These are phyloP conservation scores for Tinamus guttatus DNA, from an alignment of 2,113 vertebrate genomes.

Conservation along the genomic window DNA sequence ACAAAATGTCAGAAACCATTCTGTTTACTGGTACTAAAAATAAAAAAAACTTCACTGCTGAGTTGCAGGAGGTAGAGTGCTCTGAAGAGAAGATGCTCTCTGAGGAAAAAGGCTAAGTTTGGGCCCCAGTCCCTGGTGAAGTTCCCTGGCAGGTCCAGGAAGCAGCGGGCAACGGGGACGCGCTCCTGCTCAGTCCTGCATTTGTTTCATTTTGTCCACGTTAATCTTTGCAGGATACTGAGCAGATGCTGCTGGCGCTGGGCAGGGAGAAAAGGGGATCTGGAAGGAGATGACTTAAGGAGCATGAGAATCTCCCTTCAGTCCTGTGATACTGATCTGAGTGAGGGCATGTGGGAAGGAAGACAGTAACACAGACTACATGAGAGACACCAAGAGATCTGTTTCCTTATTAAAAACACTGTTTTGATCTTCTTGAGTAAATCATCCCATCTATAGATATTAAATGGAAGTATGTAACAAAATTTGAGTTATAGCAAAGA, in stretches of 20 bases:
- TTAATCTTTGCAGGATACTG: not conserved
- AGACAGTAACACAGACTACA: not conserved
- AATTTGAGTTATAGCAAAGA: not conserved
- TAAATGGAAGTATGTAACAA: not conserved
- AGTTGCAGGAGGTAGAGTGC: not conserved
- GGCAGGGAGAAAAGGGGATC: too few species aligned
- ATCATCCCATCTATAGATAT: not conserved
- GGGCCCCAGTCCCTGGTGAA: not conserved
- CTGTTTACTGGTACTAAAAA: not conserved
- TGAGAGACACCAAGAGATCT: rapidly evolving
- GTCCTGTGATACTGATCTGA: too few species aligned
- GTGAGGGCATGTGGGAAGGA: not conserved
- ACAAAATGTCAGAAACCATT: not conserved
- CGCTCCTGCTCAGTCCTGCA: not conserved
- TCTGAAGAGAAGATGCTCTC: not conserved
- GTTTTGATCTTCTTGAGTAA: not conserved
- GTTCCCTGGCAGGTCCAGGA: not conserved
- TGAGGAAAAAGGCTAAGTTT: not conserved
- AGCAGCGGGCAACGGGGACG: not conserved
- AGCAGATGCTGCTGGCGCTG: too few species aligned
- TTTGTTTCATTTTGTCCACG: not conserved
- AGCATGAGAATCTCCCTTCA: too few species aligned
- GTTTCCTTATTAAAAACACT: not conserved
- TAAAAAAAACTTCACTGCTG: not conserved
- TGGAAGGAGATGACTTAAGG: too few species aligned